phyloP scores from a whole-genome alignment of 1,140 invertebrate genomes.

The Liolophura sinensis region DNA sequence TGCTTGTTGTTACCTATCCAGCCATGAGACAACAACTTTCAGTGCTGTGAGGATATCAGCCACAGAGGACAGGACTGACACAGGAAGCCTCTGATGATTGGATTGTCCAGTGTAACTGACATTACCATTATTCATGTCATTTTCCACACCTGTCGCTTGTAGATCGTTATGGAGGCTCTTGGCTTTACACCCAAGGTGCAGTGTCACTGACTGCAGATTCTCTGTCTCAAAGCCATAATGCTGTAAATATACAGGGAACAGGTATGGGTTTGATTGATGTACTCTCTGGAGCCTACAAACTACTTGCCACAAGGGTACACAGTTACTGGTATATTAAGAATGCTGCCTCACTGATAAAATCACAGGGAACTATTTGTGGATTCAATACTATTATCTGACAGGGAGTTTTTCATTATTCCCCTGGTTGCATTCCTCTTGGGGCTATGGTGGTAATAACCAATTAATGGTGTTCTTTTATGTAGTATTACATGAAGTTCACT shows the following conservation, averaged over 20 bases:
- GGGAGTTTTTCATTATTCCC: no score
- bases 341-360: no score
- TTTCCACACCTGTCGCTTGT: conserved; percentile 34
- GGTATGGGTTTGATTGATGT: background rate
- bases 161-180: conserved; percentile 73
- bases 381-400: no score
- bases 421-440: no score
- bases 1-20: conserved; percentile 68
- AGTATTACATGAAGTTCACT: no score
- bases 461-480: no score
- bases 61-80: conserved; percentile 80
- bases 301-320: no score
- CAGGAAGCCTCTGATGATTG: conserved; percentile 65
- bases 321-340: no score
- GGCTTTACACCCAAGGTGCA: conserved; percentile 81
- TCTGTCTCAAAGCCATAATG: conserved; percentile 89
- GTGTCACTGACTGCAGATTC: conserved; percentile 84
- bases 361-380: no score
- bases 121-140: conserved; percentile 44
- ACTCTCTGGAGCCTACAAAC: no score
- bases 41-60: conserved; percentile 79
- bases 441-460: no score
- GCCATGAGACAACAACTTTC: conserved; percentile 86
- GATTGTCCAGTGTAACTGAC: conserved; percentile 17
- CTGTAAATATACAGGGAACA: conserved; percentile 61